A percentile compares a stretch with the other conserved stretches of the same genome.
phyloP scores from a whole-genome alignment of 1,140 invertebrate species.

The Lepidurus packardi region DNA sequence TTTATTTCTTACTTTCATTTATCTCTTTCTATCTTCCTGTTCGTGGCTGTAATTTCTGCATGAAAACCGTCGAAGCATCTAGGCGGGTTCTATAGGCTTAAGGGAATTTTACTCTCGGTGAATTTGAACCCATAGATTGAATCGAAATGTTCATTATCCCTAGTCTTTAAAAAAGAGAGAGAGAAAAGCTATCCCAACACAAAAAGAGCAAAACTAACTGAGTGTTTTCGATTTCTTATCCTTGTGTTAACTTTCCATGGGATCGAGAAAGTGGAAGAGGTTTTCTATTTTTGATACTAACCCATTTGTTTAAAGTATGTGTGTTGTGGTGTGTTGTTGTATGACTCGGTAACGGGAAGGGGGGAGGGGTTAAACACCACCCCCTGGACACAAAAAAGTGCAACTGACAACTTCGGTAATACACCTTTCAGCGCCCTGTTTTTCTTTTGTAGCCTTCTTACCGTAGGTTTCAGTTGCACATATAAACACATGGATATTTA shows the following conservation, averaged over 20 bases:
- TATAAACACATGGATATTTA: not conserved
- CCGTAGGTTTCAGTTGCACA: not conserved
- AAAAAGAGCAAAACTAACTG: conserved; percentile 6
- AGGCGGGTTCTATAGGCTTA: no score
- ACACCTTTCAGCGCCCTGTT: not conserved
- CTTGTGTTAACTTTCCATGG: not conserved
- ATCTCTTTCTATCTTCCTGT: not conserved
- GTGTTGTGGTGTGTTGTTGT: conserved; percentile 18
- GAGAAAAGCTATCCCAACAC: not conserved
- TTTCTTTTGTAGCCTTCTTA: not conserved
- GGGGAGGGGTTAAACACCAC: not conserved
- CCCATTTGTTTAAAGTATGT: not conserved
- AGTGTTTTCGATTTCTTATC: not conserved
- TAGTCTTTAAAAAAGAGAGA: not conserved
- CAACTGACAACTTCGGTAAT: conserved; percentile 16
- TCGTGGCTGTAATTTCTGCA: no score
- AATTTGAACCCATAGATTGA: no score
- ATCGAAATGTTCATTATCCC: not conserved
- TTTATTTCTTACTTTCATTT: not conserved
- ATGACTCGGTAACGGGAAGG: not conserved
- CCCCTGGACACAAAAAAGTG: not conserved
- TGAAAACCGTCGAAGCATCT: no score
- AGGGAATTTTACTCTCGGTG: no score
- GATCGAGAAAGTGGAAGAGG: not conserved
- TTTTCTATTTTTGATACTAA: conserved; percentile 22